Conservation (phyloP, 92 coral and sea anemone species). For the Umimayanthus chanpuru region DNA sequence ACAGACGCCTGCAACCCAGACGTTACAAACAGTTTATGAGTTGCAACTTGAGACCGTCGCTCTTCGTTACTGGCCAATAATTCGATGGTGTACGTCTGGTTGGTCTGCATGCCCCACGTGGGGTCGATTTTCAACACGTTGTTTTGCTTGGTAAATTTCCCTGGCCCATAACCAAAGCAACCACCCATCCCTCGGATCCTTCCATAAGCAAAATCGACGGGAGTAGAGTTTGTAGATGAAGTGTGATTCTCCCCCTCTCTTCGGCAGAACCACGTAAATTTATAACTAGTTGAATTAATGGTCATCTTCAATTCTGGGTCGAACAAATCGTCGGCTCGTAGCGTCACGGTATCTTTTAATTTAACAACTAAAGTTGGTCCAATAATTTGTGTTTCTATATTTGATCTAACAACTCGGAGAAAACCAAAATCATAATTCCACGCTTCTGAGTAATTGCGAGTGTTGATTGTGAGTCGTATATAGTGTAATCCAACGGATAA, state of each 20-base stretch:
- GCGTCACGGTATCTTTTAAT: conserved; percentile 54
- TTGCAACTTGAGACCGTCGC: background rate
- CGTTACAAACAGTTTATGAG: conserved; percentile 4
- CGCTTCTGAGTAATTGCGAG: conserved; percentile 64
- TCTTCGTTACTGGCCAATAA: background rate
- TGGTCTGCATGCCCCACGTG: conserved; percentile 43
- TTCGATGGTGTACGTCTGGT: conserved; percentile 32
- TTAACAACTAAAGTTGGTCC: conserved; percentile 61
- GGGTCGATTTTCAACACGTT: conserved; percentile 30
- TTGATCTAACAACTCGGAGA: conserved; percentile 61
- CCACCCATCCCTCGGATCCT: conserved; percentile 61
- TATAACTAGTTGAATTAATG: conserved; percentile 31
- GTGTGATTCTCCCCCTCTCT: conserved; percentile 55
- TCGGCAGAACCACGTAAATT: conserved; percentile 76
- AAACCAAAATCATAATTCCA: conserved; percentile 69
- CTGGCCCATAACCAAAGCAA: conserved; percentile 78
- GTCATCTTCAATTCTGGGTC: conserved; percentile 48
- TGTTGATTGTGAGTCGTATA: conserved; percentile 52
- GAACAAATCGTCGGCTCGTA: conserved; percentile 62
- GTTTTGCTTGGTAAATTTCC: conserved; percentile 27
- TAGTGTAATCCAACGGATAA: conserved; percentile 59
- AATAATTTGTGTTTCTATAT: conserved; percentile 50
- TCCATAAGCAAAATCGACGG: conserved; percentile 52
- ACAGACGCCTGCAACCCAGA: conserved; percentile 25
- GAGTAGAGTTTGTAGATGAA: conserved; percentile 26